Conservation (phyloP, 2,888 invertebrate species). For the Xylophagus ater region DNA sequence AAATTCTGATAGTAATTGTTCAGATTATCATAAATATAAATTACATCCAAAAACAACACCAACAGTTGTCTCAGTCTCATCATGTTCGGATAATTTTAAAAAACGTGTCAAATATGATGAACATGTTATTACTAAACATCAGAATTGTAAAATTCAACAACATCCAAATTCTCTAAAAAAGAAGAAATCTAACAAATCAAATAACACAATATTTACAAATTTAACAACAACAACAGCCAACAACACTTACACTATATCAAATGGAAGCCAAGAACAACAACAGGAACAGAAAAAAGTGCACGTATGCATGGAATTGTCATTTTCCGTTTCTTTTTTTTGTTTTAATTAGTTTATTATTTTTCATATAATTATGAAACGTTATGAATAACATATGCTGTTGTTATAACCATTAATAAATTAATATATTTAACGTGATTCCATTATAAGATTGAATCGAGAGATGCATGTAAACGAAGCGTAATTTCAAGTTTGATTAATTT, state of each 20-base stretch:
- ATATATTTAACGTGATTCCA: too few relatives aligned
- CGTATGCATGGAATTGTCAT: slow-evolving; percentile 30
- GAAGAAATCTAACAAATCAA: slow-evolving; percentile 8
- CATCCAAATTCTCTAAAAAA: slow-evolving; percentile 20
- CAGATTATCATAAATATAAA: too few relatives aligned
- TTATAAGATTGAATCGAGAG: too few relatives aligned
- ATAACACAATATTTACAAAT: not conserved
- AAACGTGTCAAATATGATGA: slow-evolving; percentile 18
- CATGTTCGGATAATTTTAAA: slow-evolving; percentile 19
- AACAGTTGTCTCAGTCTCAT: slow-evolving; percentile 19
- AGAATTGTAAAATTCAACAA: slow-evolving; percentile 18
- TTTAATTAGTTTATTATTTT: too few relatives aligned
- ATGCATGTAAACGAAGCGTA: too few relatives aligned
- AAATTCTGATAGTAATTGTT: too few relatives aligned
- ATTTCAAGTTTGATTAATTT: too few relatives aligned
- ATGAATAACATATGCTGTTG: too few relatives aligned
- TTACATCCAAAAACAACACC: slow-evolving; percentile 32
- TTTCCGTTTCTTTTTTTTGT: slow-evolving; percentile 1
- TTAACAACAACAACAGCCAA: slow-evolving; percentile 7
- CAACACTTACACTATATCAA: slow-evolving; percentile 18
- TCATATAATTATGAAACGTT: too few relatives aligned
- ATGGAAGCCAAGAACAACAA: slow-evolving; percentile 31
- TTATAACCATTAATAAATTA: too few relatives aligned
- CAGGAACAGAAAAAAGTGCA: slow-evolving; percentile 33
- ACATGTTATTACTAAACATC: slow-evolving; percentile 19